phyloP scores from a whole-genome alignment of 1,140 invertebrate species.

The Lysiphlebus fabarum region DNA sequence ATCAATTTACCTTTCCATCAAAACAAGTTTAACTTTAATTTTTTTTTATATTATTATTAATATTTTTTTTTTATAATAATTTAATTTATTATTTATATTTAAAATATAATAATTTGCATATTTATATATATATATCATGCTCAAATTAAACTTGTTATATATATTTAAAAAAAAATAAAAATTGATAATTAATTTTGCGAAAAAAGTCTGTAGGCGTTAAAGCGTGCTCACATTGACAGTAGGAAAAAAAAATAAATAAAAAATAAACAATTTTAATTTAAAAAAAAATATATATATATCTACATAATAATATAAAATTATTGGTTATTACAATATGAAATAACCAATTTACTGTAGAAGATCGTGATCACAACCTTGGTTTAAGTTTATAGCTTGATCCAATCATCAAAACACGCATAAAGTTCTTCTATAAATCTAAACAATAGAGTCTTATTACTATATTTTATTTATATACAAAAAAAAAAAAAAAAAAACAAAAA shows the following conservation, averaged over 20 bases:
- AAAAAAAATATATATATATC: constrained; percentile 8
- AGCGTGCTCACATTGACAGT: constrained; percentile 5
- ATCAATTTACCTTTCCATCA: too few species aligned
- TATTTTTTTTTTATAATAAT: too few species aligned
- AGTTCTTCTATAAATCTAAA: constrained; percentile 14
- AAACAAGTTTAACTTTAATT: too few species aligned
- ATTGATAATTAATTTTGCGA: constrained; percentile 22
- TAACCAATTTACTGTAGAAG: neutral
- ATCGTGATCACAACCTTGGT: constrained; percentile 14
- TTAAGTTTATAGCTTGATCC: constrained; percentile 18
- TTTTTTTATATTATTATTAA: too few species aligned
- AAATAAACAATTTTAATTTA: constrained; percentile 2
- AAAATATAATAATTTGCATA: too few species aligned
- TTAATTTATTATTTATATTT: too few species aligned
- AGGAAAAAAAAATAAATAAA: neutral
- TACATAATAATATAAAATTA: constrained; percentile 1
- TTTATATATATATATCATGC: too few species aligned
- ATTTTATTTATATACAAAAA: too few species aligned
- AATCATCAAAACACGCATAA: constrained; percentile 1
- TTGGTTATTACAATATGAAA: too few species aligned
- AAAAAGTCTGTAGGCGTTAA: constrained; percentile 21
- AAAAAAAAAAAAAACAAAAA: too few species aligned
- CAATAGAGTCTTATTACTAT: too few species aligned
- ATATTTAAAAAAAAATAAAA: neutral
- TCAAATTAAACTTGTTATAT: constrained; percentile 9